Conservation (phyloP, 2,888 invertebrate genomes). For the Drymonia ruficornis region DNA sequence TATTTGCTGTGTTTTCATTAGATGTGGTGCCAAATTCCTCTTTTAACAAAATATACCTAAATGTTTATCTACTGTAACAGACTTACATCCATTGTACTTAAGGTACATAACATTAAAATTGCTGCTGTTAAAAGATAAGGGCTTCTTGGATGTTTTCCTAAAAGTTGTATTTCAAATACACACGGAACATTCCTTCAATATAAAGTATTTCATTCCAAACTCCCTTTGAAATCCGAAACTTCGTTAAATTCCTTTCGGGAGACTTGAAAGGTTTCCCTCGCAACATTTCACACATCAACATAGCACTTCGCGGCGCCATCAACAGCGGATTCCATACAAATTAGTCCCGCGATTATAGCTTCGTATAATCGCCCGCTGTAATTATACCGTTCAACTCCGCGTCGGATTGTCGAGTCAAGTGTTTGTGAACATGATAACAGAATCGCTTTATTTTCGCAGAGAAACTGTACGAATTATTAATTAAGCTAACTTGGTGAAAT, state of each 20-base stretch:
- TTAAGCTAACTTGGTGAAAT: slow-evolving; percentile 54
- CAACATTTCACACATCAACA: slow-evolving; percentile 9
- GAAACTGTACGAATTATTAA: slow-evolving; percentile 57
- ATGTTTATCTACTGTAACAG: no score
- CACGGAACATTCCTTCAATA: slow-evolving; percentile 1
- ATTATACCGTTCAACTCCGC: slow-evolving; percentile 9
- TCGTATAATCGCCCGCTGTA: slow-evolving; percentile 11
- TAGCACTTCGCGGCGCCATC: slow-evolving; percentile 1
- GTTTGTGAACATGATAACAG: slow-evolving; percentile 61
- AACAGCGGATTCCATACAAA: slow-evolving; percentile 10
- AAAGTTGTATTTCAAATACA: background rate
- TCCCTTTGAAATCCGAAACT: background rate
- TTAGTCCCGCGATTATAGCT: slow-evolving; percentile 19
- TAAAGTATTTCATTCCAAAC: slow-evolving; percentile 5
- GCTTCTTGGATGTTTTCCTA: background rate
- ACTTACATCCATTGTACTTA: no score
- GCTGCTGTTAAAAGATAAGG: background rate
- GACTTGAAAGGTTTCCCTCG: background rate
- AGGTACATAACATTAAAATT: background rate
- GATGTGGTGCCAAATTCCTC: no score
- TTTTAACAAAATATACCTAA: no score
- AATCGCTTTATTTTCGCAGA: slow-evolving; percentile 57
- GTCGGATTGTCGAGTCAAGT: slow-evolving; percentile 48
- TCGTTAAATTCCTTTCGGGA: background rate
- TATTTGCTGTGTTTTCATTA: no score